Evolutionary conservation across 2,888 invertebrate genomes (phyloP).

Genomic region (Pachymerium ferrugineum): DNA sequence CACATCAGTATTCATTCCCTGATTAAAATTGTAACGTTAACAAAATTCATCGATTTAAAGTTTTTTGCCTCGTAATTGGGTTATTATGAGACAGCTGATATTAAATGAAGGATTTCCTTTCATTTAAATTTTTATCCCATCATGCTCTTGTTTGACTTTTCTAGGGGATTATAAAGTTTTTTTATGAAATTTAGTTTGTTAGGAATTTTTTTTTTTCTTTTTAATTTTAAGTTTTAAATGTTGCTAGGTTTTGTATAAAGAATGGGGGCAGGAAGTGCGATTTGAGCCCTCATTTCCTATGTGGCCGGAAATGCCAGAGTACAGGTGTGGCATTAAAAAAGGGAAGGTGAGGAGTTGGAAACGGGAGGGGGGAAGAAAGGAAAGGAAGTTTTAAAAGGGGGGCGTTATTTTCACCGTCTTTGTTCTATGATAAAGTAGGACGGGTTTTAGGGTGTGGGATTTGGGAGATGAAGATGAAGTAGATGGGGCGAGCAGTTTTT

Average conservation of each 20-base stretch:
- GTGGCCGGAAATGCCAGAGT: neutral
- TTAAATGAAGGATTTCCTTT: too few species aligned
- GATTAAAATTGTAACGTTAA: too few species aligned
- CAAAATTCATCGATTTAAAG: too few species aligned
- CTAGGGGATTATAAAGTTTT: neutral
- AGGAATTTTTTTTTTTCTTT: neutral
- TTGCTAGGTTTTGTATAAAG: neutral
- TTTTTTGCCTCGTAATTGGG: too few species aligned
- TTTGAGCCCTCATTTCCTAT: conserved; percentile 4
- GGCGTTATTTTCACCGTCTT: neutral
- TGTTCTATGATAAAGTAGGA: neutral
- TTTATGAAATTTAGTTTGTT: neutral
- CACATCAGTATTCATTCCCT: too few species aligned
- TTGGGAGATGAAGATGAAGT: neutral
- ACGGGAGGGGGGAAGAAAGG: conserved; percentile 2
- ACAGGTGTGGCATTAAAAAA: conserved; percentile 11
- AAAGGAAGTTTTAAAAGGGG: neutral
- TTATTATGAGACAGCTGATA: too few species aligned
- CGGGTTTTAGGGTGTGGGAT: neutral
- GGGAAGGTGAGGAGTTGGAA: neutral
- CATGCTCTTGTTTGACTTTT: too few species aligned
- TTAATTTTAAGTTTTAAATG: neutral
- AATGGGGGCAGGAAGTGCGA: conserved; percentile 6
- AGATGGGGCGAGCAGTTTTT: neutral
- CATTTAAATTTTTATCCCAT: too few species aligned